Evolutionary conservation across 2,888 invertebrate genomes (phyloP).

Genomic region (Lithophane semibrunnea): DNA sequence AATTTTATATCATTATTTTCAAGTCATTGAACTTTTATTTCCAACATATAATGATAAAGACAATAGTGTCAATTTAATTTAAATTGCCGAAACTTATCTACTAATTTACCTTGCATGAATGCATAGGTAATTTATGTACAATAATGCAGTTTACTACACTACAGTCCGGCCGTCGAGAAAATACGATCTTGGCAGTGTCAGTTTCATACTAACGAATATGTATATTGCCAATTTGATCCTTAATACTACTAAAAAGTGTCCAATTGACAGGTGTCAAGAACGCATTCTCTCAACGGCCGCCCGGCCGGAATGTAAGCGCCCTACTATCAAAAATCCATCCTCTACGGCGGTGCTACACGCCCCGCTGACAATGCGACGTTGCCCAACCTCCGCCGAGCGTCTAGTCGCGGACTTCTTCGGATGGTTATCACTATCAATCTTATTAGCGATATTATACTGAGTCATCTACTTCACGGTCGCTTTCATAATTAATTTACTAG

Average conservation of each 20-base stretch:
- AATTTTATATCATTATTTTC: neutral
- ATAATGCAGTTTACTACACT: neutral
- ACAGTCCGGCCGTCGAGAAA: too few species aligned
- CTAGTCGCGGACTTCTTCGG: conserved; percentile 58
- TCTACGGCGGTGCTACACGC: neutral
- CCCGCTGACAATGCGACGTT: conserved; percentile 44
- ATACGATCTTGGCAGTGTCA: too few species aligned
- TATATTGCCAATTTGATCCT: too few species aligned
- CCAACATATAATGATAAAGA: neutral
- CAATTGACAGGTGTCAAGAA: too few species aligned
- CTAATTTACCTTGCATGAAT: neutral
- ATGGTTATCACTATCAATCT: conserved; percentile 68
- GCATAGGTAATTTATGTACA: too few species aligned
- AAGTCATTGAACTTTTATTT: too few species aligned
- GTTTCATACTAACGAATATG: too few species aligned
- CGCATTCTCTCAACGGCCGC: too few species aligned
- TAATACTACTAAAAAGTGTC: too few species aligned
- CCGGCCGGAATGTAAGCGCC: neutral
- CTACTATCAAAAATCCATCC: neutral
- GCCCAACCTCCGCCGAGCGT: conserved; percentile 18
- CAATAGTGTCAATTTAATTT: neutral
- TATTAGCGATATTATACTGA: conserved; percentile 60
- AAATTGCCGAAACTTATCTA: neutral
- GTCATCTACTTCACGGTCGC: conserved; percentile 42
- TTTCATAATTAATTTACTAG: conserved; percentile 43